Evolutionary conservation across 2,888 invertebrate genomes (phyloP), one percentile per base, ranked within the genome.

Genomic region (Synergus laeviventris): DNA sequence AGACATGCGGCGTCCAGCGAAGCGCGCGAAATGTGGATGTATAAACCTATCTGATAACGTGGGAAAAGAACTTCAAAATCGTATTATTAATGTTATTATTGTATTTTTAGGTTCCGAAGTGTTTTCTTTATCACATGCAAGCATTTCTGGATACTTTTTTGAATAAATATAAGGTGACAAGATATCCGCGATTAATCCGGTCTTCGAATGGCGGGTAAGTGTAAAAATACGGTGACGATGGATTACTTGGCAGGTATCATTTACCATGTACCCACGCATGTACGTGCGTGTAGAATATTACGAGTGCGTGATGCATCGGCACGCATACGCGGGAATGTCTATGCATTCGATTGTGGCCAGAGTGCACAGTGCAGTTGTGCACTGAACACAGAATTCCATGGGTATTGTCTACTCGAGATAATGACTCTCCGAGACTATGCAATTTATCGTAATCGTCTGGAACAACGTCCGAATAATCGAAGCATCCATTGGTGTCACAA

Each of bases 391-490:
- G 21, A 64, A 60, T 79, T 79, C 73, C 76, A 60, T 64, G 79
- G 62, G 75, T 74, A 81, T 81, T 81, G 78, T 81, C 64, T 64
- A 66, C 54, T 42, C 75, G 60, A 56, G 45, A 62, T 81, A 84
- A 85, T 84, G 85, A 85, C 84, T 83, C 84, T 80, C 66, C 60
- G 56, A 73, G 78, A 81, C 81, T 79, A 75, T 79, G 84, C 74
- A 82, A 85, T 84, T 84, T 85, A 84, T 84, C 73, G 81, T 80
- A 84, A 84, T 84, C 80, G 79, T 42, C 76, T 73, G 59, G 59
- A 73, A 78, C 79, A 62, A 39, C 61, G 61, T 61, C 24, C 24
- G n/a, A 61, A 61, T 61, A 61, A 61, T 61, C 61, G 31, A 62
- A 62, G 62, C 62, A 62, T 62, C 62, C 36, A 61, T 61, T 61